Evolutionary conservation across 2,888 invertebrate genomes (phyloP), one percentile per base, ranked within the genome.

Genomic region (Cantharis nigra): DNA sequence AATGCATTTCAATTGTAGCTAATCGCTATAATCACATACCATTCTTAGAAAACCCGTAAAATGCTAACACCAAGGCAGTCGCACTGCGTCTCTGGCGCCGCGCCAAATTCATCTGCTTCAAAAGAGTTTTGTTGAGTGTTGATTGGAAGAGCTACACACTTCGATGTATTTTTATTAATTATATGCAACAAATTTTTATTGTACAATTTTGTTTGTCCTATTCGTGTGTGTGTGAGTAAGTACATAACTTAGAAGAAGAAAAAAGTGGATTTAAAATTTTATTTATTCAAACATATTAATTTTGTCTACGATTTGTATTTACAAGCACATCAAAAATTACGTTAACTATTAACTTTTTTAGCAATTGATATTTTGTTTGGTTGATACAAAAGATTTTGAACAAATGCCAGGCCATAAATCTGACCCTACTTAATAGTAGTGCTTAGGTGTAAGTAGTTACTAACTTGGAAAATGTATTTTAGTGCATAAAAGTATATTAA

Each of bases 81-180:
- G 87, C 87, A 88, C 82, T 88, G 88, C 88, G 87, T 84, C 87
- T 84, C 84, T 88, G 88, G 88, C 87, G 79, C 78, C 74, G 77
- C 78, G 87, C 88, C 88, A 88, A 85, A 77, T 78, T 70, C 65
- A 75, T 73, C 80, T 76, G 80, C 79, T 82, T 81, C 78, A 74
- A 75, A 80, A 78, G 78, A 71, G 74, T 79, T 82, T 79, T 78
- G 79, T 77, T 78, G 73, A 75, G 14, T 65, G 69, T 26, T 80
- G 80, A 81, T 78, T 81, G 78, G 79, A 80, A 81, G 71, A 80
- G 72, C 74, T 71, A 63, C 69, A 28, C 23, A 26, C 26, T 23
- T 67, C 65, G n/a, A 71, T 69, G 76, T 78, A 70, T 77, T 26
- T 62, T 73, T 77, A 76, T 75, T 80, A 72, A 80, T 49, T 49